Percentiles rank a stretch among this genome's conserved stretches.
Conservation (phyloP, 53 echinoderm and acorn worm genomes). For the Glandiceps talaboti region DNA sequence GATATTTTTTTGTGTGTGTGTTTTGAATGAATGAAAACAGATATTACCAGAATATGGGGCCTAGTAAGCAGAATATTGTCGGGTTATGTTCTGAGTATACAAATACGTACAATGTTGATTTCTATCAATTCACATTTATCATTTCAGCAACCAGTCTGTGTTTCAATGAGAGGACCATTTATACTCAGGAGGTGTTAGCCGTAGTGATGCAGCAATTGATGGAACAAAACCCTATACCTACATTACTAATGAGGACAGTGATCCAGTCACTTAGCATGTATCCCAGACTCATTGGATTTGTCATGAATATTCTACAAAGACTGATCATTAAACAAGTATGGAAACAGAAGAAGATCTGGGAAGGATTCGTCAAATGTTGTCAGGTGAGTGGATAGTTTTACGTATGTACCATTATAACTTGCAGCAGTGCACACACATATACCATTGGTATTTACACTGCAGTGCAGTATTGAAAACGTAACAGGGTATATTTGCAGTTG, state of each 20-base stretch:
- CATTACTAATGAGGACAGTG: constrained; percentile 85
- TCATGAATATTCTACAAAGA: constrained; percentile 88
- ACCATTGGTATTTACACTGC: no score
- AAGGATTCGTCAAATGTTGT: constrained; percentile 97
- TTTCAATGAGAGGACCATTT: constrained; percentile 94
- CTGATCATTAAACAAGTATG: constrained; percentile 87
- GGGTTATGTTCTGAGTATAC: no score
- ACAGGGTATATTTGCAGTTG: no score
- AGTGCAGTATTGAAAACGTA: no score
- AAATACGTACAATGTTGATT: no score
- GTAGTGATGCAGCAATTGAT: constrained; percentile 98
- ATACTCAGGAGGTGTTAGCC: constrained; percentile 91
- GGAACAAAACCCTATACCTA: constrained; percentile 82
- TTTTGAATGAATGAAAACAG: no score
- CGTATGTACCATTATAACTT: no score
- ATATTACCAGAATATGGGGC: no score
- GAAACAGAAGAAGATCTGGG: constrained; percentile 91
- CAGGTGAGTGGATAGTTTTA: constrained; percentile 81
- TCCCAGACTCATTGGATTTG: constrained; percentile 79
- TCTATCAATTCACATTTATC: no score
- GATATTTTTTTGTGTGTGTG: no score
- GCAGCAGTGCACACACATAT: no score
- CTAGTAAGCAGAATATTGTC: no score
- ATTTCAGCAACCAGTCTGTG: constrained; percentile 88
- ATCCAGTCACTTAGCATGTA: constrained; percentile 98